Base-by-base conservation (phyloP, 2,113 vertebrate species). In the Tursiops truncatus region DNA sequence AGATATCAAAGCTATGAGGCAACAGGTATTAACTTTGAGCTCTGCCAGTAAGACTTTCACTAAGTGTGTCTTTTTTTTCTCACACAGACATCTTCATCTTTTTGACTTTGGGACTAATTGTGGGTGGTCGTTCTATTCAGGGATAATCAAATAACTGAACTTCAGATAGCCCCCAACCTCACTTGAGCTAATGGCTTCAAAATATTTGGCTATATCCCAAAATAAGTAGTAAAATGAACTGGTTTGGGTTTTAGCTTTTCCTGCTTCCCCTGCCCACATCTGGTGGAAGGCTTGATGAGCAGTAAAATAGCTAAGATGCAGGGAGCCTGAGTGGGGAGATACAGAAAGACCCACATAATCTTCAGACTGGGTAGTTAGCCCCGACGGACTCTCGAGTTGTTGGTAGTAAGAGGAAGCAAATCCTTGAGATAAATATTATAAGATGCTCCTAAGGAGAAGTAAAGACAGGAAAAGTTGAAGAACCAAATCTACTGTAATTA, bases 171-270 rank as follows among this genome's bases (percentile, higher is more conserved):
- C 12, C 63, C 53, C 71, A 86, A 80, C 2, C 20, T 95, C 65
- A 23, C 79, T 89, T 91, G 77, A 89, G 8, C 28, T 84, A 73
- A 82, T 62, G 76, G n/a, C 33, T 60, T 85, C 50, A 89, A 82
- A 91, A 85, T 89, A 89, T 31, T 95, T 92, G 85, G 44, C 76
- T 88, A 41, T 44, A 77, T 38, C 82, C 38, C 89, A 4, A 81
- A 84, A 65, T 44, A 77, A 94, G 67, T 41, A 80, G 50, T 65
- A 74, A 58, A 85, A 67, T 31, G 53, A 90, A 28, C 38, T 56
- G 58, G 50, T 53, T 36, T 70, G 82, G n/a, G 53, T 60, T 67
- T 58, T 67, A 33, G 36, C 77, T 65, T 91, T 76, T 56, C 5
- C 3, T 76, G 56, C 63, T 79, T 44, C 47, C n/a, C 13, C 65